Conservation (phyloP, 1,140 invertebrate species). For the Sipha flava region DNA sequence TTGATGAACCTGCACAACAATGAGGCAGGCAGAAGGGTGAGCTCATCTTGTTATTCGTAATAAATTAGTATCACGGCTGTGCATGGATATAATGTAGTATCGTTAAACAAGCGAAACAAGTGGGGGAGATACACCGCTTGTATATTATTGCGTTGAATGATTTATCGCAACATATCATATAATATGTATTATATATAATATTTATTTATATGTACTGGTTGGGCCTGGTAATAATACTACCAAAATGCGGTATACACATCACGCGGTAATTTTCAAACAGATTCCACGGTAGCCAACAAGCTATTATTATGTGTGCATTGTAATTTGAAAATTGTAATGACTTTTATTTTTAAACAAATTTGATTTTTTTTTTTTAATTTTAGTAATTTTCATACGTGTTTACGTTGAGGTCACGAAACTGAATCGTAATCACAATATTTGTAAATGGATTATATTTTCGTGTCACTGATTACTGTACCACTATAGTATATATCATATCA, state of each 20-base stretch:
- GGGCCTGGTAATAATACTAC: not conserved
- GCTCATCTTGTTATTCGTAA: not conserved
- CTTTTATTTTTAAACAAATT: not conserved
- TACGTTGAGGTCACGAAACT: not conserved
- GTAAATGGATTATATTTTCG: not conserved
- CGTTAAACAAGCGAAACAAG: not conserved
- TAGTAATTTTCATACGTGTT: not conserved
- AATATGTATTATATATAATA: too few relatives aligned
- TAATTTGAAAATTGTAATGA: not conserved
- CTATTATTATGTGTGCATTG: not conserved
- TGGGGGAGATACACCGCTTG: not conserved
- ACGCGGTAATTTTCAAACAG: not conserved
- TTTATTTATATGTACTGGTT: not conserved
- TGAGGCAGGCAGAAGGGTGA: slow-evolving; percentile 82
- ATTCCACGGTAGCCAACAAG: not conserved
- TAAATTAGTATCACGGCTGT: not conserved
- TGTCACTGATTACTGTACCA: too few relatives aligned
- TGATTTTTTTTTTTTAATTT: not conserved
- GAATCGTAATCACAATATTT: not conserved
- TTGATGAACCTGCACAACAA: slow-evolving; percentile 94
- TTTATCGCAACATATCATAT: not conserved
- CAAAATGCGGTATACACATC: not conserved
- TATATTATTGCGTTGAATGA: not conserved
- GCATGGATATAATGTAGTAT: too few relatives aligned
- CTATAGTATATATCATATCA: too few relatives aligned